Percentiles rank a stretch among this genome's conserved stretches.
Conservation (phyloP, 2,113 vertebrate genomes). For the Nematolebias whitei region DNA sequence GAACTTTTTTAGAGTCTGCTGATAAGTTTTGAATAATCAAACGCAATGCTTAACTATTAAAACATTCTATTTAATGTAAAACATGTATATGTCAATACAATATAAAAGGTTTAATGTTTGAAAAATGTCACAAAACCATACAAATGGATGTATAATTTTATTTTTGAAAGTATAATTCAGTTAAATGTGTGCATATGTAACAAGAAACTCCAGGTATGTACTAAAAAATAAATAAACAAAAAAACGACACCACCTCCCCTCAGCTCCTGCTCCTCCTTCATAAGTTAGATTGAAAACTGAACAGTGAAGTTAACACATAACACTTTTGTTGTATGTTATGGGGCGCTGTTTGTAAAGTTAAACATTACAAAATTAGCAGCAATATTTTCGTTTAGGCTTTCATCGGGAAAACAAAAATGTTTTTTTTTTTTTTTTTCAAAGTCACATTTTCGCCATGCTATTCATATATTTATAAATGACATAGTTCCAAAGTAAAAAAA, state of each 20-base stretch:
- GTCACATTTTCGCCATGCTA: too few relatives aligned
- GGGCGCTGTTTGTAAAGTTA: too few relatives aligned
- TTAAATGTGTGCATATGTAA: neutral
- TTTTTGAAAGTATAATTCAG: neutral
- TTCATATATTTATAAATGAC: too few relatives aligned
- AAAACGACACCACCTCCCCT: neutral
- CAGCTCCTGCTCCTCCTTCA: neutral
- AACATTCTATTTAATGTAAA: neutral
- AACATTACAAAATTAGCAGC: too few relatives aligned
- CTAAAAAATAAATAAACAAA: neutral
- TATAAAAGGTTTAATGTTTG: neutral
- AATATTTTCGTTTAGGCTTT: too few relatives aligned
- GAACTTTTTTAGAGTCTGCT: too few relatives aligned
- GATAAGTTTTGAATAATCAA: too few relatives aligned
- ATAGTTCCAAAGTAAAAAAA: too few relatives aligned
- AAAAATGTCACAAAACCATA: neutral
- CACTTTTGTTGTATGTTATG: too few relatives aligned
- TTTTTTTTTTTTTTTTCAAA: too few relatives aligned
- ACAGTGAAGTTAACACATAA: neutral
- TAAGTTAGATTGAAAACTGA: constrained; percentile 21
- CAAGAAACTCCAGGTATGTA: constrained; percentile 14
- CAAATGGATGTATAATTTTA: neutral
- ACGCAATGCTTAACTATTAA: neutral
- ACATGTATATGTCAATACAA: neutral
- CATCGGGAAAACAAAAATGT: too few relatives aligned